Conservation (phyloP, 2,888 invertebrate genomes). For the Drosophila diplacantha region DNA sequence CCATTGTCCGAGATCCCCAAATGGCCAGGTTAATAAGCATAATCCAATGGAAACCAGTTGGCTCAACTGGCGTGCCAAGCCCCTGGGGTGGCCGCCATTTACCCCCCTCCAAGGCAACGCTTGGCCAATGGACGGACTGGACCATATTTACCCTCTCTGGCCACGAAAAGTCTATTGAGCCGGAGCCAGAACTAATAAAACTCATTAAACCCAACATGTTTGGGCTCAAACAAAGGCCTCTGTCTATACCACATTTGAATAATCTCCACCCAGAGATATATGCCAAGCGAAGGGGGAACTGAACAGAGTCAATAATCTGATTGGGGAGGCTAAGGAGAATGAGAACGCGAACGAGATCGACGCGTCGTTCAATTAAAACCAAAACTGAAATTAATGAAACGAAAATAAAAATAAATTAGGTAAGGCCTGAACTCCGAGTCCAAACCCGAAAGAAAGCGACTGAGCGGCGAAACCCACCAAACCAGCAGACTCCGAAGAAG, state of each 20-base stretch:
- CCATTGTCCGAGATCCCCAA: constrained; percentile 30
- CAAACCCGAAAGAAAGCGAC: constrained; percentile 59
- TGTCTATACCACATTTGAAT: constrained; percentile 58
- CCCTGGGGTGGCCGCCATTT: constrained; percentile 20
- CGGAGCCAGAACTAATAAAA: constrained; percentile 60
- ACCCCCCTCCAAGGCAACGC: constrained; percentile 32
- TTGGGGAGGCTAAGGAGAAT: constrained; percentile 41
- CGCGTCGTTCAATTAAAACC: constrained; percentile 57
- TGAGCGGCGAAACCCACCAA: constrained; percentile 43
- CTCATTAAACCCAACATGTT: constrained; percentile 67
- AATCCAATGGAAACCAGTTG: constrained; percentile 50
- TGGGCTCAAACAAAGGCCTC: constrained; percentile 63
- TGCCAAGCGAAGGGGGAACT: constrained; percentile 17
- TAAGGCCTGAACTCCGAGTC: constrained; percentile 46
- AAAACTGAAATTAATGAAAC: constrained; percentile 65
- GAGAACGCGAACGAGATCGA: constrained; percentile 24
- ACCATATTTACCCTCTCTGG: constrained; percentile 39
- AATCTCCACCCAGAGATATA: constrained; percentile 41
- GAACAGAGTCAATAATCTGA: constrained; percentile 67
- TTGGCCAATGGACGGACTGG: constrained; percentile 38
- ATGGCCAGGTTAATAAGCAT: constrained; percentile 57
- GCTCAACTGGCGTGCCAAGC: constrained; percentile 30
- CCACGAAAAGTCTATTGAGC: constrained; percentile 19
- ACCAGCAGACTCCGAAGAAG: constrained; percentile 47
- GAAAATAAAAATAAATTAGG: constrained; percentile 63